A percentile compares a stretch with the other conserved stretches of the same genome.
These are phyloP conservation scores for Pluvianellus socialis DNA, from an alignment of 2,113 vertebrate genomes.

Conservation along the genomic window DNA sequence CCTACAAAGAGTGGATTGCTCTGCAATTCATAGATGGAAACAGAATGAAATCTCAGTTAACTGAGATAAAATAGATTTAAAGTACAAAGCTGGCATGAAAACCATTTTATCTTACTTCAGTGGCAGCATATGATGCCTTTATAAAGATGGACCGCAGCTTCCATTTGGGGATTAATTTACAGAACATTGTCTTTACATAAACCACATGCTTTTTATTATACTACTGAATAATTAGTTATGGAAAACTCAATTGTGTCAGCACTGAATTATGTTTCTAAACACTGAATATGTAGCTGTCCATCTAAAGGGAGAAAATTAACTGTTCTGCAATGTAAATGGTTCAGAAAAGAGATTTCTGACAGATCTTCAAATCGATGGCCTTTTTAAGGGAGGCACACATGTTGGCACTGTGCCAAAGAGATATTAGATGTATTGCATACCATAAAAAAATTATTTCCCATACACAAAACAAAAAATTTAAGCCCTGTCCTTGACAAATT, in stretches of 20 bases:
- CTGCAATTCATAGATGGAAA: background rate
- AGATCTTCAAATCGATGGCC: background rate
- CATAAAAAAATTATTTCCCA: background rate
- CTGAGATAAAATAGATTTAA: background rate
- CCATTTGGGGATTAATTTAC: background rate
- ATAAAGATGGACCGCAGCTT: background rate
- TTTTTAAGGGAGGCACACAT: background rate
- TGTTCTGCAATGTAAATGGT: background rate
- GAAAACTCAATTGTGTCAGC: background rate
- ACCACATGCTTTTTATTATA: background rate
- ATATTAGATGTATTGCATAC: background rate
- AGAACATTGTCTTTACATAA: background rate
- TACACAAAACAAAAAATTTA: background rate
- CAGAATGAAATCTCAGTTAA: background rate
- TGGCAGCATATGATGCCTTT: background rate
- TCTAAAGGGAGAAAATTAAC: background rate
- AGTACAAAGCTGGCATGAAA: background rate
- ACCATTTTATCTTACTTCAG: background rate
- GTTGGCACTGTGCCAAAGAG: background rate
- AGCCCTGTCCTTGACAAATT: background rate
- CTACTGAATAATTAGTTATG: background rate
- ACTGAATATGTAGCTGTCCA: background rate
- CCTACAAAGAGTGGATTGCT: background rate
- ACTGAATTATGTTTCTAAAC: background rate
- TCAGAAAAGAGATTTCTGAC: background rate